These are phyloP conservation scores for Porites australiensis DNA, from an alignment of 64 coral and sea anemone species.

Conservation along the genomic window DNA sequence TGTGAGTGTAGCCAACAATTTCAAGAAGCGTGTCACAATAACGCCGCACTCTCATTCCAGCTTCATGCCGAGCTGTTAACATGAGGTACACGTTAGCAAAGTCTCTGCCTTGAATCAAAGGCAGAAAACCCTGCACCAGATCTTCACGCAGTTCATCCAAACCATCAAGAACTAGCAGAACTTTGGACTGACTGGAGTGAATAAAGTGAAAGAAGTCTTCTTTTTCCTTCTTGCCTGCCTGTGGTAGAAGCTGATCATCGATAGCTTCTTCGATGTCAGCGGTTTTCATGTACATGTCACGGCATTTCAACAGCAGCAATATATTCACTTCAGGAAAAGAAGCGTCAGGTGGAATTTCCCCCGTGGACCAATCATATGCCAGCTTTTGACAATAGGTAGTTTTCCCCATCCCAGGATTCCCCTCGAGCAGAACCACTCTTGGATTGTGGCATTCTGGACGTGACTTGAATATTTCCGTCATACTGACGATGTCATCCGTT, in stretches of 20 bases:
- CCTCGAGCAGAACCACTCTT: constrained; percentile 54
- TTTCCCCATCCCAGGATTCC: constrained; percentile 12
- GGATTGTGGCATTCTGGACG: constrained; percentile 31
- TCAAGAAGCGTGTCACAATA: constrained; percentile 43
- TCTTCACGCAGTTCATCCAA: constrained; percentile 17
- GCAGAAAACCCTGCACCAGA: not conserved
- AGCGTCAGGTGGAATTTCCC: not conserved
- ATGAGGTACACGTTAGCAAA: not conserved
- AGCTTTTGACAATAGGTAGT: constrained; percentile 48
- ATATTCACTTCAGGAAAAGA: constrained; percentile 33
- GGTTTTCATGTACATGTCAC: constrained; percentile 36
- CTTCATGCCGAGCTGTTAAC: constrained; percentile 37
- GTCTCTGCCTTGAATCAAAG: constrained; percentile 6
- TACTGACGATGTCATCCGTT: not conserved
- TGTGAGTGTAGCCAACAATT: constrained; percentile 13
- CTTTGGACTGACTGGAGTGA: constrained; percentile 17
- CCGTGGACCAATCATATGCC: constrained; percentile 56
- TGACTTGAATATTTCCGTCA: constrained; percentile 27
- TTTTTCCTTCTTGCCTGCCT: not conserved
- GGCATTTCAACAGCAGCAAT: constrained; percentile 43
- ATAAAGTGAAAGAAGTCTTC: constrained; percentile 23
- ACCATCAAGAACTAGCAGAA: constrained; percentile 45
- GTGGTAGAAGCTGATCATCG: constrained; percentile 36
- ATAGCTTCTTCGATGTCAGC: constrained; percentile 11
- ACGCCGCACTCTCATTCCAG: constrained; percentile 11